phyloP scores from a whole-genome alignment of 1,140 invertebrate genomes.

The Atta cephalotes region DNA sequence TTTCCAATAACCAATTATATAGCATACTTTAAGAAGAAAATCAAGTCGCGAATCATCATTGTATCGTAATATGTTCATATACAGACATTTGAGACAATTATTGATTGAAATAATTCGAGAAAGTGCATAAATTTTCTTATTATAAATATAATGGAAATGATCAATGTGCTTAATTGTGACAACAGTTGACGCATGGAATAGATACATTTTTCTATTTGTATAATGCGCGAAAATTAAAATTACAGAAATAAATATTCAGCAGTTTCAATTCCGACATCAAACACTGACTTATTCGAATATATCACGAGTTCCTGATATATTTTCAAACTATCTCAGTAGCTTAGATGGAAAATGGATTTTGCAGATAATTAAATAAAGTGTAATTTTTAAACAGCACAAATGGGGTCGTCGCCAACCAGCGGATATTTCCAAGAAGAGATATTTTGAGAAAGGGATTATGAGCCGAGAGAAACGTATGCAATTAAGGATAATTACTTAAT shows the following conservation, averaged over 20 bases:
- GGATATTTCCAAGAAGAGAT: conserved; percentile 42
- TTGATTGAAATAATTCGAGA: not conserved
- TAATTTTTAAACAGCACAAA: conserved; percentile 52
- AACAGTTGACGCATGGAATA: not conserved
- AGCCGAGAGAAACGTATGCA: not conserved
- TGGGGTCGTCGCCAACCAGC: not conserved
- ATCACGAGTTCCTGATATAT: conserved; percentile 18
- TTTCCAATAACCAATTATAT: conserved; percentile 6
- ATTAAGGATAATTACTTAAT: conserved; percentile 30
- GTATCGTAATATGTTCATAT: not conserved
- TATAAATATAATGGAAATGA: not conserved
- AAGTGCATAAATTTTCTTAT: not conserved
- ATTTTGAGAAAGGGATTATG: conserved; percentile 35
- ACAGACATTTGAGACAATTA: not conserved
- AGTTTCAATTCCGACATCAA: not conserved
- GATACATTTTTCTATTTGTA: conserved; percentile 1
- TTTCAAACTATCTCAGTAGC: conserved; percentile 8
- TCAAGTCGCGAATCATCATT: not conserved
- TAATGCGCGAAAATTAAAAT: not conserved
- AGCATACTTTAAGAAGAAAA: not conserved
- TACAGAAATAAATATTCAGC: conserved; percentile 12
- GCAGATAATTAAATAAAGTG: conserved; percentile 39
- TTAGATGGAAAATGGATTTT: conserved; percentile 35
- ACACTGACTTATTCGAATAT: not conserved
- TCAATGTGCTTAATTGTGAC: not conserved